Evolutionary conservation across 2,113 vertebrate species (phyloP), one percentile per base, ranked within the genome.

Genomic region (Mobula hypostoma): DNA sequence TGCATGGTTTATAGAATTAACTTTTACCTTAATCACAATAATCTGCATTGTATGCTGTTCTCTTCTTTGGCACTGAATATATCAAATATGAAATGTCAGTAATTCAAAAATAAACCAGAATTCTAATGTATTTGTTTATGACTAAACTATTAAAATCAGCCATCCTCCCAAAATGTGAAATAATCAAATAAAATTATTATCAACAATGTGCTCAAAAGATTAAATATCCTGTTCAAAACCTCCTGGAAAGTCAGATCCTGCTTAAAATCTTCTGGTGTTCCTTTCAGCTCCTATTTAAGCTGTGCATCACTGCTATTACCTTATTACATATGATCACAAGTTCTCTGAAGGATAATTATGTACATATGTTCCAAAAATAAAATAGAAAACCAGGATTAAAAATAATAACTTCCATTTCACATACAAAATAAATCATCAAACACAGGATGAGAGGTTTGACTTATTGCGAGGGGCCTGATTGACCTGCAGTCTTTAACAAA

Each of bases 1-100:
- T 90, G 15, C 61, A 66, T 32, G n/a, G 14, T n/a, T 66, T 90
- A n/a, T 90, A 63, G 85, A 90, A 90, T 90, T 32, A 90, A 90
- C n/a, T 32, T 66, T 90, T 36, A 66, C 15, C 61, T 63, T 90
- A 88, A 32, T 90, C 29, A 66, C 32, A 68, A 5, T 61, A 66
- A 90, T 90, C 85, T 90, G 85, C 29, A 32, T 36, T n/a, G 29
- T 66, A 66, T 66, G 61, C 29, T 15, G 17, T 68, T 90, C 3
- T 19, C 17, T 7, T 27, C 85, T 66, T 90, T 90, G 29, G 63
- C 85, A 90, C n/a, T 2, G 61, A 14, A 12, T 11, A 79, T 29
- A 63, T 68, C 85, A 90, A 90, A 68, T 48, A 48, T 4, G 48
- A 48, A 48, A 48, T 48, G 48, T 48, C 48, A 48, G 1, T 48